These are phyloP conservation scores for Dreissena rostriformis DNA, from an alignment of 1,140 invertebrate genomes.

Conservation along the genomic window DNA sequence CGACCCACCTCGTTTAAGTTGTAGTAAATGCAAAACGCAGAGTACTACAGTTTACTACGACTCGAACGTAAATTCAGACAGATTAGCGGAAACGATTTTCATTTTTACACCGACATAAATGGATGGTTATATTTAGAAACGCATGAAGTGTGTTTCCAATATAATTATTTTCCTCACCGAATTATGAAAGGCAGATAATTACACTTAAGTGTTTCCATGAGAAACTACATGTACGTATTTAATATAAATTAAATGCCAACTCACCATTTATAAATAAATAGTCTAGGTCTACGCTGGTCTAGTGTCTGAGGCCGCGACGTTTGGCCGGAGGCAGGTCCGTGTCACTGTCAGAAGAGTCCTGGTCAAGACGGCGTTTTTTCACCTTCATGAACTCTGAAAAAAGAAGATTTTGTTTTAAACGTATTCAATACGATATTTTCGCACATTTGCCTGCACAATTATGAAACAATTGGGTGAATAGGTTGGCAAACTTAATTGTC, in stretches of 20 bases:
- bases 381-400: constrained; percentile 10
- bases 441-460: too few relatives aligned
- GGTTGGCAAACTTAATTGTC: too few relatives aligned
- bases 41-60: background rate
- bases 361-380: background rate
- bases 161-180: too few relatives aligned
- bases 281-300: background rate
- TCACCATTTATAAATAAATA: background rate
- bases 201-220: too few relatives aligned
- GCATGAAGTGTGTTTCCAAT: too few relatives aligned
- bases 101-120: too few relatives aligned
- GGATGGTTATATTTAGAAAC: too few relatives aligned
- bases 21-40: background rate
- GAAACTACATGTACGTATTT: background rate
- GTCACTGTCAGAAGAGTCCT: background rate
- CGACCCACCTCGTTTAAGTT: background rate
- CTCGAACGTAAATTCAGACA: background rate
- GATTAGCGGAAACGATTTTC: background rate
- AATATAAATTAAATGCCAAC: background rate
- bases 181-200: too few relatives aligned
- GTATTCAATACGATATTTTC: too few relatives aligned
- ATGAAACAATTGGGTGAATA: too few relatives aligned
- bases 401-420: background rate
- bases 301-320: background rate
- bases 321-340: background rate